Evolutionary conservation across 1,140 invertebrate species (phyloP), one percentile per base, ranked within the genome.

Genomic region (Chymomyza costata): DNA sequence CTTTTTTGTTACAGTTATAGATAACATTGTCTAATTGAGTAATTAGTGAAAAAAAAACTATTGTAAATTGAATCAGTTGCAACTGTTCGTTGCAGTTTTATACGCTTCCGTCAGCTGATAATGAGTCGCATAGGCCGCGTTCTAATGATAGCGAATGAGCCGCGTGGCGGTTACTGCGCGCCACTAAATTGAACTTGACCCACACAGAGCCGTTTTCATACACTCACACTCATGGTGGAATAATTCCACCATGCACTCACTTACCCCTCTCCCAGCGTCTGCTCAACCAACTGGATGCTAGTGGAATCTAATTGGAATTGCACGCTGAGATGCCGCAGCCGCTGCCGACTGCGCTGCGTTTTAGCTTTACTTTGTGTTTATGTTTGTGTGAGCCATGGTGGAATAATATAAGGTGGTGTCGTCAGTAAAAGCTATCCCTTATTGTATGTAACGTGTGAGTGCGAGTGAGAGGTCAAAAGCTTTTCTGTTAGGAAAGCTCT

Each of bases 11-110:
- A 25, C 21, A 25, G 21, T 25, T 25, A 25, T 25, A 25, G 21
- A 25, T 25, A 25, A 8, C 8, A 8, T 25, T 8, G 21, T 25
- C 28, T 14, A 60, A 61, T 50, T 57, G 41, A 59, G 39, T 47
- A 64, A 68, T 68, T 64, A 40, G 30, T 35, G 30, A 25, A 45
- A 31, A 15, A 40, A 17, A 52, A 71, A 73, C 69, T 68, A 68
- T 73, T 53, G 63, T 44, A 57, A 57, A 16, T 19, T 16, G 51
- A 55, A 55, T 37, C 38, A 25, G 3, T 5, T 25, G 21, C 19
- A 30, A 28, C 14, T 7, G 3, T 25, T 25, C 8, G 21, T 38
- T 13, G 16, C 35, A 56, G 38, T n/a, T n/a, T n/a, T n/a, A n/a
- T n/a, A n/a, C n/a, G n/a, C 51, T 56, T 40, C 37, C 48, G 44